Evolutionary conservation across 2,797 vertebrate species (phyloP), one percentile per base, ranked within the genome.

Genomic region (Melanotaenia pygmaea): DNA sequence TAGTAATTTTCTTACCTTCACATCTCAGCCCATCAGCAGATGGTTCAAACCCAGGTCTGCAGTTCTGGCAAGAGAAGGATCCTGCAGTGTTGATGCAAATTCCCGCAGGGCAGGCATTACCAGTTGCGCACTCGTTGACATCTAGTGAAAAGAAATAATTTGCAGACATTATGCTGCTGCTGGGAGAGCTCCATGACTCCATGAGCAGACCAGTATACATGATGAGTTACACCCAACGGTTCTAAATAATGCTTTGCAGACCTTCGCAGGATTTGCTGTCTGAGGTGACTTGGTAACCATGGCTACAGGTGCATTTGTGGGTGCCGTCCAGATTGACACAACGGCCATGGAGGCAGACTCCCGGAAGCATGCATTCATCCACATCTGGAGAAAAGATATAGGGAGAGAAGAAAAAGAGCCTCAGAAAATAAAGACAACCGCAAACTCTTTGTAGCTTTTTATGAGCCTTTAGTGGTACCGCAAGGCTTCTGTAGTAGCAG

Each of bases 321-420:
- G 95, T 95, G 68, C 97, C 96, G 0, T 95, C 94, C 83, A 96
- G 81, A 90, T 98, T 98, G 91, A 94, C 54, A 75, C 97, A 98
- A 3, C 3, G 89, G 51, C 97, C 96, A 0, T 96, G 92, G 80
- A 89, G 57, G 43, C 97, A 98, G 79, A 93, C 90, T 59, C 85
- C 96, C 0, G 91, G 90, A 59, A 64, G 85, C 62, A 92, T 83
- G 60, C 97, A 97, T 79, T 97, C 96, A 0, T 97, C 93, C 80
- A 94, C 91, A 76, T 97, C 96, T 97, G 93, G 40, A 85, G 73
- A 62, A 63, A 77, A 50, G 76, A 81, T 24, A 83, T 11, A 82
- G 38, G n/a, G 50, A 7, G 5, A 26, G 12, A 18, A 34, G 61
- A 65, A 65, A 38, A 64, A 1, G 56, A 68, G 65, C 57, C 45